Evolutionary conservation across 1,140 invertebrate genomes (phyloP).

Genomic region (Oryzaephilus surinamensis): DNA sequence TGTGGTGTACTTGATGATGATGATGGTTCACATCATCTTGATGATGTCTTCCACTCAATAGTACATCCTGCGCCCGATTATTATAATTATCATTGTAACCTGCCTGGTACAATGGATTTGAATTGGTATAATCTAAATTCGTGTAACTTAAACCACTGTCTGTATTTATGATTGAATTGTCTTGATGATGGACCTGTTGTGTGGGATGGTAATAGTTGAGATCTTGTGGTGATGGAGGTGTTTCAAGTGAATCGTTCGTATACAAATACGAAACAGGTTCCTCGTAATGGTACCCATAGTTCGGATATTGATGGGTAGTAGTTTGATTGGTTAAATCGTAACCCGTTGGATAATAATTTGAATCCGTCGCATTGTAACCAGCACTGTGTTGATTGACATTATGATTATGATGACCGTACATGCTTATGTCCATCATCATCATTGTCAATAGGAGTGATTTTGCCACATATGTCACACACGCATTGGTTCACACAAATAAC

Average conservation of each 20-base stretch:
- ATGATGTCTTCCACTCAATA: constrained; percentile 20
- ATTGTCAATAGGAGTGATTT: constrained; percentile 32
- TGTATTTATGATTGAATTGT: constrained; percentile 61
- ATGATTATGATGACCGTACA: constrained; percentile 48
- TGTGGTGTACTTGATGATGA: too few species aligned
- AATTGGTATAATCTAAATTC: constrained; percentile 63
- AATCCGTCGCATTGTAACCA: constrained; percentile 32
- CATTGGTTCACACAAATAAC: too few species aligned
- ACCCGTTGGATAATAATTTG: constrained; percentile 36
- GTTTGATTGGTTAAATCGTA: constrained; percentile 22
- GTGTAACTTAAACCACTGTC: constrained; percentile 82
- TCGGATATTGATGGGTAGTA: constrained; percentile 36
- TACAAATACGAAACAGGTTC: constrained; percentile 27
- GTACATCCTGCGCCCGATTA: constrained; percentile 11
- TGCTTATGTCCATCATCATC: constrained; percentile 61
- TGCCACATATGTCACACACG: background rate
- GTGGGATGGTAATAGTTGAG: constrained; percentile 30
- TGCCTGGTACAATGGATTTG: constrained; percentile 18
- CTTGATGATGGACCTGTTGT: constrained; percentile 36
- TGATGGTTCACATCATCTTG: constrained; percentile 28
- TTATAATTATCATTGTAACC: constrained; percentile 23
- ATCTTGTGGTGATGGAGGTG: constrained; percentile 29
- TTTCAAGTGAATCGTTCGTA: constrained; percentile 22
- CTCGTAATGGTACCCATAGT: constrained; percentile 29
- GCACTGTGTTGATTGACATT: constrained; percentile 31